Evolutionary conservation across 2,888 invertebrate species (phyloP), one percentile per base, ranked within the genome.

Genomic region (Yponomeuta plumbellus): DNA sequence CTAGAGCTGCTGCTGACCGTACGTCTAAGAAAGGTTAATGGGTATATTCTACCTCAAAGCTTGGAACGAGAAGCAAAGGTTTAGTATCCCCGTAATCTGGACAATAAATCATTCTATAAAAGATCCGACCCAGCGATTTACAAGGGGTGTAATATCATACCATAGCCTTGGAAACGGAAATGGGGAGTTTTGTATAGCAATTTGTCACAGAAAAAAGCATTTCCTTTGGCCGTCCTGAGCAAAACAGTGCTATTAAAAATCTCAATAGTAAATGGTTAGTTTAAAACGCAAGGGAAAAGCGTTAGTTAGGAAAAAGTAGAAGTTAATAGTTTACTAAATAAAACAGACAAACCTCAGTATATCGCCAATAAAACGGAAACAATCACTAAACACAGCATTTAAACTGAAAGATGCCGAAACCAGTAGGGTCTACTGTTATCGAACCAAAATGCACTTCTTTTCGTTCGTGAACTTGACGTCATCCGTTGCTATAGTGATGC

Each of bases 401-500:
- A 21, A 22, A 20, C 40, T 22, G 21, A 39, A 63, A 63, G 20
- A 3, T 13, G 13, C 13, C 1, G 44, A 13, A 0, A 52, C 44
- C 17, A 52, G 44, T 17, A 52, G 34, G 34, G 44, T 52, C 44
- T 59, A 59, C 34, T 26, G 22, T 20, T 88, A 89, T 88, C 79
- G 88, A 90, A 82, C 88, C 83, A 83, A 83, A 84, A 86, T 90
- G 89, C 90, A 91, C 86, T 84, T 87, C 80, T 52, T 52, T 52
- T 79, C 86, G 87, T 80, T 88, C 88, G 77, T 90, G 90, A 90
- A 90, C 90, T 90, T 91, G 88, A 84, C 86, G 89, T 84, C 83
- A 84, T 80, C 72, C 79, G 83, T 86, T 86, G 84, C 87, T 87
- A 86, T 86, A 87, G 86, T 80, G 84, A 85, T 84, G 73, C 80